Conservation (phyloP, 2,113 vertebrate genomes). For the Cygnus buccinator region DNA sequence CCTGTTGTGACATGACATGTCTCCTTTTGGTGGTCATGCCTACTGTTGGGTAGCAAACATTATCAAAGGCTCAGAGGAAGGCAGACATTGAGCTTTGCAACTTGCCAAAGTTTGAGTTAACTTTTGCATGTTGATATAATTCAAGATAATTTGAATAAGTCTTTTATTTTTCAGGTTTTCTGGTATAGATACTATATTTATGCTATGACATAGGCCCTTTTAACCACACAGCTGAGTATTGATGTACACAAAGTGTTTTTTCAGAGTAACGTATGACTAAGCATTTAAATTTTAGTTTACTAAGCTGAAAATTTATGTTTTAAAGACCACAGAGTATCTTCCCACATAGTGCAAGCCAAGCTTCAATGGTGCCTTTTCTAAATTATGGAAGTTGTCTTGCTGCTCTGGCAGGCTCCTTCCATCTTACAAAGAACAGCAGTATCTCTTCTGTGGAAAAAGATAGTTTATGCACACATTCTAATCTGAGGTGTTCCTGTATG, state of each 20-base stretch:
- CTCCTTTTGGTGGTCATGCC: not conserved
- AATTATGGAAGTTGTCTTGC: not conserved
- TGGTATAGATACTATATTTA: not conserved
- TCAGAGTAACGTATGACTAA: not conserved
- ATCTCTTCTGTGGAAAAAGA: not conserved
- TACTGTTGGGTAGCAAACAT: not conserved
- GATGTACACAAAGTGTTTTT: not conserved
- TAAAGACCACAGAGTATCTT: not conserved
- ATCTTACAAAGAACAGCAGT: not conserved
- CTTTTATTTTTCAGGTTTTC: not conserved
- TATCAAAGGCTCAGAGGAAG: not conserved
- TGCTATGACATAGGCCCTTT: not conserved
- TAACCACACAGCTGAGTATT: not conserved
- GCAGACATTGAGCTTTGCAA: not conserved
- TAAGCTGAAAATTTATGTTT: not conserved
- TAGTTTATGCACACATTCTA: not conserved
- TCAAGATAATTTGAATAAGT: not conserved
- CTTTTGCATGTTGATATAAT: not conserved
- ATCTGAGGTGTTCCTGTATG: not conserved
- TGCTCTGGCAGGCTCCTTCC: not conserved
- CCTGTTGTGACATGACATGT: not conserved
- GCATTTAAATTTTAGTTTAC: not conserved
- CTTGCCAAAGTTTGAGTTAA: not conserved
- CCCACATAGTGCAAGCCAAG: not conserved
- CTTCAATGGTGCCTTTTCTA: not conserved